Conservation (phyloP, 1,140 invertebrate genomes). For the Eriocheir sinensis region DNA sequence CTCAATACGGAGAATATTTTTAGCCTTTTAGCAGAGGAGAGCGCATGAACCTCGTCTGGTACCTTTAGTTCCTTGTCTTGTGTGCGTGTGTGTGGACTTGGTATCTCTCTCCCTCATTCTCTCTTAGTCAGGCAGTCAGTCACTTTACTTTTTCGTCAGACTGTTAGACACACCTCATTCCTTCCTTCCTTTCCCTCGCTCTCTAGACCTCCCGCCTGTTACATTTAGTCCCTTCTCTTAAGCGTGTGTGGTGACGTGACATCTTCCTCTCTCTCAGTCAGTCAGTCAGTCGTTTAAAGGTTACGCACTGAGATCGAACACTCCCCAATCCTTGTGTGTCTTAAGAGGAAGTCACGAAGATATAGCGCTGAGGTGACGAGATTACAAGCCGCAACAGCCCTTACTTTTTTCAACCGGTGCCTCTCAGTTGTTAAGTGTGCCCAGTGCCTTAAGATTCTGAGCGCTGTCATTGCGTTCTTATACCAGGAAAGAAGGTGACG, state of each 20-base stretch:
- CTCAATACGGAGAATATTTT: no score
- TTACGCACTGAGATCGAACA: not conserved
- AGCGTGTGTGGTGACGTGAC: not conserved
- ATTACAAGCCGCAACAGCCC: not conserved
- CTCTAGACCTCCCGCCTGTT: not conserved
- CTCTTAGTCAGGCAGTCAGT: not conserved
- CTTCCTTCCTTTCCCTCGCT: not conserved
- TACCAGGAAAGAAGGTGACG: no score
- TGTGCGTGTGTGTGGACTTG: not conserved
- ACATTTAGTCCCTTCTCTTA: not conserved
- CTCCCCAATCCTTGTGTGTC: slow-evolving; percentile 23
- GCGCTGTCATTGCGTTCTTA: no score
- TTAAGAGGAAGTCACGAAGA: not conserved
- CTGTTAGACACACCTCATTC: not conserved
- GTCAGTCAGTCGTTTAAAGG: not conserved
- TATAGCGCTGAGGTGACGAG: not conserved
- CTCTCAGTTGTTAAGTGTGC: not conserved
- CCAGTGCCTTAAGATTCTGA: not conserved
- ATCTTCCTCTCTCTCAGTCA: not conserved
- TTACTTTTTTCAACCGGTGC: not conserved
- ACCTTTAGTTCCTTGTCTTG: not conserved
- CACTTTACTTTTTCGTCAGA: not conserved
- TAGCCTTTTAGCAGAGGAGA: no score
- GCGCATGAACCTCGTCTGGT: not conserved
- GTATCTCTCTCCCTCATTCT: not conserved